Percentiles rank a stretch among this genome's conserved stretches.
phyloP scores from a whole-genome alignment of 2,113 vertebrate species.

The Carettochelys insculpta region DNA sequence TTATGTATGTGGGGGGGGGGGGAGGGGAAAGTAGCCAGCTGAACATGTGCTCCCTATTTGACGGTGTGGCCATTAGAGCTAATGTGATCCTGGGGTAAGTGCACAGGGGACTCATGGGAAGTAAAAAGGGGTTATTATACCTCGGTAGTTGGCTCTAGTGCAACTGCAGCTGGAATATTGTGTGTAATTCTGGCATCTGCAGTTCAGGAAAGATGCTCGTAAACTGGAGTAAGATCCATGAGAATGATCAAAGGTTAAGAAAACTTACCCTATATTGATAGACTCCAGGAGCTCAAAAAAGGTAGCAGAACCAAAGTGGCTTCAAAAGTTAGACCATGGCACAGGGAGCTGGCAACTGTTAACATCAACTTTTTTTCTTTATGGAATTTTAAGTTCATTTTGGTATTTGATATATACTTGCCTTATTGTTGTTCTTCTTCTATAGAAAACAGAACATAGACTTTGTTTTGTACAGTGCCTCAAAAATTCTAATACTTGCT shows the following conservation, averaged over 20 bases:
- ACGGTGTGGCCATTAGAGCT: background rate
- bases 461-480: slow-evolving; percentile 25
- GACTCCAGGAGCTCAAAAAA: background rate
- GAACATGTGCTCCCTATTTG: background rate
- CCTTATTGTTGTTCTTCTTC: background rate
- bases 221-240: background rate
- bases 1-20: too few relatives aligned
- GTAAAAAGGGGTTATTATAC: background rate
- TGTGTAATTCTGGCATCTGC: background rate
- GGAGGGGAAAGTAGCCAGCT: background rate
- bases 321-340: background rate
- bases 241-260: background rate
- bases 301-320: background rate
- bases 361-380: background rate
- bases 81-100: background rate
- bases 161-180: background rate
- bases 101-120: background rate
- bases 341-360: background rate
- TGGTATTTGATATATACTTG: background rate
- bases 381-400: background rate
- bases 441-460: slow-evolving; percentile 3
- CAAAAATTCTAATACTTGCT: slow-evolving; percentile 27
- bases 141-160: background rate
- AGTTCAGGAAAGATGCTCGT: background rate
- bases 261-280: background rate